These are phyloP conservation scores for Petrocephalus schoutedeni DNA, from an alignment of 2,797 vertebrate species.

Conservation along the genomic window DNA sequence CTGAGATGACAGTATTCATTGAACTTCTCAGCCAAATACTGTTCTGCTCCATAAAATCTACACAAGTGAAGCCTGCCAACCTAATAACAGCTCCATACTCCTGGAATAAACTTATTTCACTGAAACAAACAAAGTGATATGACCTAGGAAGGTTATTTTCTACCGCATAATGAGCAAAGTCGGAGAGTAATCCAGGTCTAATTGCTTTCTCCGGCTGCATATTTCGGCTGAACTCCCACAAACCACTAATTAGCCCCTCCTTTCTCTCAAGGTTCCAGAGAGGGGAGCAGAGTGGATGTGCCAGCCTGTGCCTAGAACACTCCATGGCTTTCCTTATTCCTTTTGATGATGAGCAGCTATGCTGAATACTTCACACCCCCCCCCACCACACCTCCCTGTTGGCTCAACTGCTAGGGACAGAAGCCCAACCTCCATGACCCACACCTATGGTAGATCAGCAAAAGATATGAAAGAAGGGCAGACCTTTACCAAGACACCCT, in stretches of 20 bases:
- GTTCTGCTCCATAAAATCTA: slow-evolving; percentile 88
- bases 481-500: neutral
- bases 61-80: slow-evolving; percentile 83
- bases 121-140: slow-evolving; percentile 87
- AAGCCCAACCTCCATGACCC: neutral
- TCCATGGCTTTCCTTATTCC: neutral
- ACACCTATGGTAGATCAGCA: neutral
- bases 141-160: slow-evolving; percentile 96
- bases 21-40: slow-evolving; percentile 81
- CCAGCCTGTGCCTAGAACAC: neutral
- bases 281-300: neutral
- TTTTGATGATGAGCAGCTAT: neutral
- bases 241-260: slow-evolving; percentile 42
- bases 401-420: neutral
- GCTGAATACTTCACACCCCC: neutral
- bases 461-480: neutral
- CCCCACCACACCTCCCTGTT: neutral
- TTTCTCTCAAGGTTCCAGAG: slow-evolving; percentile 11
- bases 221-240: slow-evolving; percentile 44
- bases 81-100: slow-evolving; percentile 79
- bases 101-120: slow-evolving; percentile 96
- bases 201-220: slow-evolving; percentile 56
- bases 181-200: slow-evolving; percentile 62
- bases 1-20: slow-evolving; percentile 87
- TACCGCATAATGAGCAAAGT: slow-evolving; percentile 74